Base-by-base conservation (phyloP, 2,113 vertebrate genomes). In the Seriola aureovittata region DNA sequence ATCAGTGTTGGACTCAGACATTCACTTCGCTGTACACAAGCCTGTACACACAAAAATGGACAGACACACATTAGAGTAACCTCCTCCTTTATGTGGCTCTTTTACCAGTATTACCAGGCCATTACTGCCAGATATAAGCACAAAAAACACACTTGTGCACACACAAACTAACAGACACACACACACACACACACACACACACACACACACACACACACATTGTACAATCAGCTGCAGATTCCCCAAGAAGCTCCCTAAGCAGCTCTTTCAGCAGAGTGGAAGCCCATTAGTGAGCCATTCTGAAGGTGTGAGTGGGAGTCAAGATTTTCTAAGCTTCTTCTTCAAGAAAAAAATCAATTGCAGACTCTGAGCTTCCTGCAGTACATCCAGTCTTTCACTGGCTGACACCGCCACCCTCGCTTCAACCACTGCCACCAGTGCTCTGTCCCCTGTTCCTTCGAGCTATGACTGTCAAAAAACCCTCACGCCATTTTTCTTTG, bases 301-400 rank as follows among this genome's bases (percentile, higher is more conserved):
- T 85, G 60, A 69, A 85, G 75, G 88, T 84, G 79, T 89, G 87
- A 88, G 88, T 91, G 85, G 91, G 90, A 89, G 90, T 90, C 36
- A 4, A 83, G 78, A 82, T 88, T 88, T 89, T 91, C 75, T 55
- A 29, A 79, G 78, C 76, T 3, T 58, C 80, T 81, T 79, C 63
- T 48, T 65, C 58, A 34, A 57, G 23, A 6, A n/a, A 73, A 72
- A 80, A 85, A 81, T 78, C 80, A 78, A 69, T 80, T 71, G 58
- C 86, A 85, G 66, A 48, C 69, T 88, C 71, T 19, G 14, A 64
- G 68, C 75, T 77, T 80, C 60, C 72, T 62, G 36, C 54, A 29
- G 63, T 14, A 78, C 62, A 50, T 19, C 0, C 11, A 71, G 67
- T 72, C 69, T 65, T 84, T 87, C 70, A n/a, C 71, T n/a, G 66